Evolutionary conservation across 2,113 vertebrate species (phyloP), one percentile per base, ranked within the genome.

Genomic region (Rhinopomastus cyanomelas): DNA sequence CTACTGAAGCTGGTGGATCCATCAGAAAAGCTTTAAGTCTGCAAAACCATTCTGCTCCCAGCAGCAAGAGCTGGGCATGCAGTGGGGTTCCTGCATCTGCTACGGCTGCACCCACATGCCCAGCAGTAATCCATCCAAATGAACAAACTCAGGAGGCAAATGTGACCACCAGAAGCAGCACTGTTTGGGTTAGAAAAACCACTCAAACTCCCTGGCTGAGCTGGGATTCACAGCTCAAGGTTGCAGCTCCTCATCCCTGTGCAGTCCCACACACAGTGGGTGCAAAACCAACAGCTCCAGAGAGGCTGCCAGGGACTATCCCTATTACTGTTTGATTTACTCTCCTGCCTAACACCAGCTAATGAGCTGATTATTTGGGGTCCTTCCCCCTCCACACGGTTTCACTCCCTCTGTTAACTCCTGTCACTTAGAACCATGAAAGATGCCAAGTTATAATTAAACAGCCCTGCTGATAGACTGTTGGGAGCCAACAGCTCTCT

Each of bases 381-480:
- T 68, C 80, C 77, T 84, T 75, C 51, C 34, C 23, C 34, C 18
- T n/a, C 29, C 71, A 68, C 51, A 23, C 39, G 16, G 75, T 55
- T 92, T 76, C 51, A 94, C 71, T 89, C 53, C 68, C n/a, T 74
- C 42, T 88, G 57, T 83, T 96, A 94, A 85, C 57, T 91, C 89
- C 62, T 79, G 61, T 66, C 48, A 74, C 88, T 81, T 87, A 78
- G 71, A 94, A 72, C 44, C 81, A 94, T 46, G 56, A 91, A 94
- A 88, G 82, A 85, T 18, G 39, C 52, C 87, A 92, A 80, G 32
- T 94, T 92, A 53, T 86, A 94, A 96, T 93, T 92, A 95, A 95
- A 85, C 75, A 61, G 71, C 49, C 29, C 36, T 55, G 75, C 52
- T 73, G 66, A 94, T 8, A 92, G 55, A 53, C 36, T 52, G 4